phyloP scores from a whole-genome alignment of 2,797 vertebrate species.

The Alauda arvensis region DNA sequence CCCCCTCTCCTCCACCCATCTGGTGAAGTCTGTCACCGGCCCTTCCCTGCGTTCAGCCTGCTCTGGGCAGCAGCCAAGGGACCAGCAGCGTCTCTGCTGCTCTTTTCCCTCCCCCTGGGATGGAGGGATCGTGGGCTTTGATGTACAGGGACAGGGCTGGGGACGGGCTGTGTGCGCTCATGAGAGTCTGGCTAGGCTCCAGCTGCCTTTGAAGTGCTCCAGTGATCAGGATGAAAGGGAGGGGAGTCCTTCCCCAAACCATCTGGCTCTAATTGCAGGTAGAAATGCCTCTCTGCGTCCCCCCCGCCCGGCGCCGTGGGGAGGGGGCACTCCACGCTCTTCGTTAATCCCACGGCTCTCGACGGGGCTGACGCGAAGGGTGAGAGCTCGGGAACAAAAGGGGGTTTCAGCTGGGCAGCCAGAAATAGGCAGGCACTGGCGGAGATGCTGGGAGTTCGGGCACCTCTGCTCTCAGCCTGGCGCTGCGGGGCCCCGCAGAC shows the following conservation, averaged over 20 bases:
- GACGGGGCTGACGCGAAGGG: background rate
- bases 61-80: slow-evolving; percentile 57
- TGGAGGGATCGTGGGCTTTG: slow-evolving; percentile 33
- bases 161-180: slow-evolving; percentile 59
- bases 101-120: slow-evolving; percentile 50
- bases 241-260: slow-evolving; percentile 66
- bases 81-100: slow-evolving; percentile 47
- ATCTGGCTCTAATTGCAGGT: slow-evolving; percentile 75
- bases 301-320: background rate
- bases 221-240: slow-evolving; percentile 73
- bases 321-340: background rate
- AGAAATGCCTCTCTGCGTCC: slow-evolving; percentile 56
- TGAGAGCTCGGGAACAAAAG: slow-evolving; percentile 35
- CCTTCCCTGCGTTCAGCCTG: background rate
- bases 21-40: slow-evolving; percentile 18
- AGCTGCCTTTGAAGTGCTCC: slow-evolving; percentile 74
- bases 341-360: slow-evolving; percentile 30
- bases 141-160: slow-evolving; percentile 52
- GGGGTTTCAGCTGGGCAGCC: slow-evolving; percentile 9
- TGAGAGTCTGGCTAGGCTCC: slow-evolving; percentile 62
- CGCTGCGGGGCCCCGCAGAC: background rate
- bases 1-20: background rate
- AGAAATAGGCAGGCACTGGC: background rate
- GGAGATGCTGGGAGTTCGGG: background rate
- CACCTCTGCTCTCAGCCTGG: background rate